These are phyloP conservation scores for Phanerotoma sp. DNA, from an alignment of 2,888 invertebrate species.

Conservation along the genomic window DNA sequence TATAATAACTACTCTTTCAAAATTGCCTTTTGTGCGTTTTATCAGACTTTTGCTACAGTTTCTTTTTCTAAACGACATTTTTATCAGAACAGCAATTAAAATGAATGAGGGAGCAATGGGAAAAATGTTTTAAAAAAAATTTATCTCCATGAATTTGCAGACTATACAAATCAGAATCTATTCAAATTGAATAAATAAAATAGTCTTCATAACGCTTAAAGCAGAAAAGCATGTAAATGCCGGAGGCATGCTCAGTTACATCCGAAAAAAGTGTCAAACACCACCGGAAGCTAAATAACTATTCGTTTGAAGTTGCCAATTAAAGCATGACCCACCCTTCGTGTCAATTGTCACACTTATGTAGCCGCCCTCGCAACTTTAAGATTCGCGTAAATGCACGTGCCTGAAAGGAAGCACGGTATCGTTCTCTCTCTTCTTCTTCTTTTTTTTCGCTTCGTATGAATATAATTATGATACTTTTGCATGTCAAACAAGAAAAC, in stretches of 20 bases:
- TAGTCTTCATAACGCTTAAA: too few species aligned
- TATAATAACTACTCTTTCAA: too few species aligned
- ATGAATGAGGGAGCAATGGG: too few species aligned
- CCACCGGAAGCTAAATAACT: slow-evolving; percentile 3
- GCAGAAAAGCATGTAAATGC: neutral
- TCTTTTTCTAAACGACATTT: too few species aligned
- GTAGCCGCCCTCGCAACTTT: neutral
- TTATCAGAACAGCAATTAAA: too few species aligned
- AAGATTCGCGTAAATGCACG: neutral
- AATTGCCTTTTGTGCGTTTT: too few species aligned
- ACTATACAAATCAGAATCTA: too few species aligned
- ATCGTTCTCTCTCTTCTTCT: neutral
- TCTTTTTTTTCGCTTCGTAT: neutral
- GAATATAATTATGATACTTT: neutral
- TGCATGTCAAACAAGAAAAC: neutral
- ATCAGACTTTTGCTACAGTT: too few species aligned
- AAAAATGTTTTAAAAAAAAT: too few species aligned
- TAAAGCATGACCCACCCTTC: slow-evolving; percentile 13
- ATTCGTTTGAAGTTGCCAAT: slow-evolving; percentile 22
- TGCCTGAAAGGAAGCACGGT: neutral
- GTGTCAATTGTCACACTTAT: slow-evolving; percentile 18
- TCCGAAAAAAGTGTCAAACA: neutral
- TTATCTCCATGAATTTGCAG: too few species aligned
- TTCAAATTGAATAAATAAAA: too few species aligned
- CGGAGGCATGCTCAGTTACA: neutral